Evolutionary conservation across 2,888 invertebrate species (phyloP), one percentile per base, ranked within the genome.

Genomic region (Oxytorus armatus): DNA sequence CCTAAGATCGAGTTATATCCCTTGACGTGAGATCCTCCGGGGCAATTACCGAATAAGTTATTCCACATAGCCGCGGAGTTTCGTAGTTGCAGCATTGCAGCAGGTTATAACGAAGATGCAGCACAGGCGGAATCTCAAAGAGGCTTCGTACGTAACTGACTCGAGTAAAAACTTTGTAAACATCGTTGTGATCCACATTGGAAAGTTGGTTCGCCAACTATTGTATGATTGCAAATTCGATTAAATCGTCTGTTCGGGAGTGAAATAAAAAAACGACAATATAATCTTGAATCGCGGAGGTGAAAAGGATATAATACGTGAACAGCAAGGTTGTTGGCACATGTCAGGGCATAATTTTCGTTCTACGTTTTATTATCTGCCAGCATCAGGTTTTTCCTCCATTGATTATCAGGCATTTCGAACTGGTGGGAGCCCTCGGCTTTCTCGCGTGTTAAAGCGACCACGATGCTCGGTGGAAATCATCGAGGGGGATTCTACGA

Each of bases 11-110:
- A 70, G 55, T 70, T 63, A 57, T 69, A 55, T 77, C 63, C 18
- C 55, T 66, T 72, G 53, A 66, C 55, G 55, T 39, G 72, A 61
- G 44, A 47, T 66, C 39, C 59, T 77, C 21, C 59, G 16, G 72
- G 61, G 21, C 76, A 76, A 80, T 80, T 77, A 76, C 79, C 73
- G 73, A 73, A 77, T 77, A 73, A 69, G 68, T 77, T 77, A 76
- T 76, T 77, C 66, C 55, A 49, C 51, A 16, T 23, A 21, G 36
- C n/a, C 44, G 23, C 44, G 16, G 18, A 57, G n/a, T 11, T 65
- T 59, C 65, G 39, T 25, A 63, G n/a, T n/a, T n/a, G n/a, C n/a
- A n/a, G n/a, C n/a, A n/a, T n/a, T n/a, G n/a, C n/a, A n/a, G 44
- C 25, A 49, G 29, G 7, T 49, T 69, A 21, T 61, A 33, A 69